phyloP scores from a whole-genome alignment of 2,797 vertebrate genomes.

The Melanotaenia nigrans region DNA sequence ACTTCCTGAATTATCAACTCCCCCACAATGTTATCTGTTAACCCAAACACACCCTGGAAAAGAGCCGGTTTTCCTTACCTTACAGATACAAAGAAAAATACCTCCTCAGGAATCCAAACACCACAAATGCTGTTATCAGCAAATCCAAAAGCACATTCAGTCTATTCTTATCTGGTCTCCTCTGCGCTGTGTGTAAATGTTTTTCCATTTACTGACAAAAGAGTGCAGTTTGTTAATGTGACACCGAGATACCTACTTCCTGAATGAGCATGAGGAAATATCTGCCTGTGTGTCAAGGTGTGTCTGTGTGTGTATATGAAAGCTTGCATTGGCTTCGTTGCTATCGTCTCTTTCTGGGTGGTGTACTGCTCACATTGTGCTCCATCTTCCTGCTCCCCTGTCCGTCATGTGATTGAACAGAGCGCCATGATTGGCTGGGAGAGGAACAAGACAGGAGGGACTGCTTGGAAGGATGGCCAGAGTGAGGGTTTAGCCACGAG shows the following conservation, averaged over 20 bases:
- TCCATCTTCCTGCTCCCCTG: conserved; percentile 78
- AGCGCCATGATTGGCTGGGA: conserved; percentile 70
- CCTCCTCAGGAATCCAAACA: conserved; percentile 43
- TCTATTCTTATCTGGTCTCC: conserved; percentile 26
- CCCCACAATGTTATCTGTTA: conserved; percentile 43
- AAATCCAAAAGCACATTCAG: conserved; percentile 44
- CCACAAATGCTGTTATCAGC: conserved; percentile 24
- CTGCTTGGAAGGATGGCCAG: conserved; percentile 40
- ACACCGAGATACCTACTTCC: conserved; percentile 56
- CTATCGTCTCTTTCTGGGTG: conserved; percentile 59
- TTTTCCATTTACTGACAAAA: conserved; percentile 31
- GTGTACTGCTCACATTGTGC: conserved; percentile 73
- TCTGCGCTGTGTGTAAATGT: conserved; percentile 10
- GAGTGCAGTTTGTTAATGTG: conserved; percentile 30
- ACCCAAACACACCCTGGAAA: conserved; percentile 43
- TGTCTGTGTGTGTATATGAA: conserved; percentile 22
- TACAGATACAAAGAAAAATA: conserved; percentile 43
- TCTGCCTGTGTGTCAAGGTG: conserved; percentile 27
- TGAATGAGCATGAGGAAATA: conserved; percentile 37
- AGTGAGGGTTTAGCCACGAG: conserved; percentile 45
- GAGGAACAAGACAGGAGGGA: conserved; percentile 54
- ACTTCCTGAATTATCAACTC: conserved; percentile 25
- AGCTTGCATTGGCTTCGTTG: conserved; percentile 47
- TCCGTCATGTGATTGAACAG: conserved; percentile 72
- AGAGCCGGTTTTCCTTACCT: conserved; percentile 64